Conservation (phyloP, 2,888 invertebrate genomes). For the Tricholauxania praeusta region DNA sequence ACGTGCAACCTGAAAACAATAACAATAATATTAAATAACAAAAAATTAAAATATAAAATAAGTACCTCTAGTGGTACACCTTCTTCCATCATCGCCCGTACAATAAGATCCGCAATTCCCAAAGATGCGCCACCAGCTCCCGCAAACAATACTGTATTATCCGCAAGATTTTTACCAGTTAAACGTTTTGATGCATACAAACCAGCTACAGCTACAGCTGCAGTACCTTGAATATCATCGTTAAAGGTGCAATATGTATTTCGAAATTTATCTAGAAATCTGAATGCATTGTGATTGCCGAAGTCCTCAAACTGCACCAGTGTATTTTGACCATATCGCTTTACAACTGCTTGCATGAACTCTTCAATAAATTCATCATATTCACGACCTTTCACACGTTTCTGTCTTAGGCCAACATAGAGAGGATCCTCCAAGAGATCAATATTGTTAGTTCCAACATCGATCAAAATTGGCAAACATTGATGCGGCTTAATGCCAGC, state of each 20-base stretch:
- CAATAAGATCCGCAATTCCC: slow-evolving; percentile 91
- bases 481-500: slow-evolving; percentile 97
- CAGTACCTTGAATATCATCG: slow-evolving; percentile 99
- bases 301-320: slow-evolving; percentile 96
- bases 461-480: slow-evolving; percentile 92
- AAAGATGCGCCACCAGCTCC: slow-evolving; percentile 94
- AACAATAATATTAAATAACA: not conserved
- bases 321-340: slow-evolving; percentile 87
- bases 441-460: slow-evolving; percentile 95
- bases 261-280: slow-evolving; percentile 91
- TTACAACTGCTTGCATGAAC: slow-evolving; percentile 94
- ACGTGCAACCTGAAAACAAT: slow-evolving; percentile 75
- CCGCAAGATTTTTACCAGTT: slow-evolving; percentile 79
- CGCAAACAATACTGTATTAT: slow-evolving; percentile 91
- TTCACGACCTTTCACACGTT: slow-evolving; percentile 83
- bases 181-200: slow-evolving; percentile 70
- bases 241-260: slow-evolving; percentile 96
- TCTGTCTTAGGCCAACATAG: slow-evolving; percentile 92
- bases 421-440: slow-evolving; percentile 91
- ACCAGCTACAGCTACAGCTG: slow-evolving; percentile 95
- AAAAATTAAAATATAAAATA: too few species aligned
- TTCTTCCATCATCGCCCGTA: slow-evolving; percentile 87
- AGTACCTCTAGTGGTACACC: slow-evolving; percentile 69
- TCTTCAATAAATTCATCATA: slow-evolving; percentile 97
- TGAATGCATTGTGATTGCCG: slow-evolving; percentile 96